Conservation (phyloP, 2,113 vertebrate species). For the Anthoscopus minutus region DNA sequence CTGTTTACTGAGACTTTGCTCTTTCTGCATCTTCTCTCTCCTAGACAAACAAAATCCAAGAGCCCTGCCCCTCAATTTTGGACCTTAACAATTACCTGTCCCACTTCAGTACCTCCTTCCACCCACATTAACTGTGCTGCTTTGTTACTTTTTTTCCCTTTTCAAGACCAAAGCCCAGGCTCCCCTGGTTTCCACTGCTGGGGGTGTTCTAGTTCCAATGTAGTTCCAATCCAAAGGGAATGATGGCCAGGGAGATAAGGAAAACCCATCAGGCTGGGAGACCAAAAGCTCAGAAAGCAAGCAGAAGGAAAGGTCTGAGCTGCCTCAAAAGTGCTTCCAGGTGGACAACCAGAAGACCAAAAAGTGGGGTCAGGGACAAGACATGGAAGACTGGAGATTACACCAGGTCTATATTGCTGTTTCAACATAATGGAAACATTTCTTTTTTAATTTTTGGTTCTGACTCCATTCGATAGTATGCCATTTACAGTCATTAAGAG, state of each 20-base stretch:
- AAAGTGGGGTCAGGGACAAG: background rate
- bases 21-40: background rate
- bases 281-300: background rate
- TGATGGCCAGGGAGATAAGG: rapidly evolving
- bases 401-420: background rate
- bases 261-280: background rate
- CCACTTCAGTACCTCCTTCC: background rate
- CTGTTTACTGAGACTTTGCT: background rate
- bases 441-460: background rate
- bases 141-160: background rate
- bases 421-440: background rate
- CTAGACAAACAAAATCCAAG: background rate
- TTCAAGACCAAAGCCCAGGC: background rate
- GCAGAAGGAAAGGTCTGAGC: background rate
- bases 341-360: background rate
- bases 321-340: background rate
- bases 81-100: background rate
- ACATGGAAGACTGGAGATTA: background rate
- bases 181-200: background rate
- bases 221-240: background rate
- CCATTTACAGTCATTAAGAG: background rate
- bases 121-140: background rate
- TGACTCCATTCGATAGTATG: background rate
- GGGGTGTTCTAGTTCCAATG: background rate
- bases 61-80: background rate